A percentile compares a stretch with the other conserved stretches of the same genome.
Evolutionary conservation across 2,113 vertebrate genomes (phyloP).

Genomic region (Suricata suricatta): DNA sequence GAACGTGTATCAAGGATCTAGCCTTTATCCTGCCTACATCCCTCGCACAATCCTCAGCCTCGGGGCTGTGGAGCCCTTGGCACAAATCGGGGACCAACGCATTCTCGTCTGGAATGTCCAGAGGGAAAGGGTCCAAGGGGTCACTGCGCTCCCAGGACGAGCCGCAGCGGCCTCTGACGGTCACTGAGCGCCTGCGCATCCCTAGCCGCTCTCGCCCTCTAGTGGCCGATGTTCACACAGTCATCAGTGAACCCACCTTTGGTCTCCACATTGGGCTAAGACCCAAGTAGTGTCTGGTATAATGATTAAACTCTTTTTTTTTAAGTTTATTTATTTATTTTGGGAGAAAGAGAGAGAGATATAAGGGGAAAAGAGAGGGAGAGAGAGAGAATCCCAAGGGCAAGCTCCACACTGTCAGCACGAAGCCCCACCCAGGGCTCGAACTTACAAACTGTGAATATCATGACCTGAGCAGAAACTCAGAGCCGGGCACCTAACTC

Average conservation of each 20-base stretch:
- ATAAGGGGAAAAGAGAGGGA: too few species aligned
- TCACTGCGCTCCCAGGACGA: neutral
- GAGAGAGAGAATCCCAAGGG: too few species aligned
- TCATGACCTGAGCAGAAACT: too few species aligned
- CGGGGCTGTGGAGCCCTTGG: neutral
- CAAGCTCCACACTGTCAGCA: too few species aligned
- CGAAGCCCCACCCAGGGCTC: too few species aligned
- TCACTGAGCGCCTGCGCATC: neutral
- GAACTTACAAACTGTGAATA: too few species aligned
- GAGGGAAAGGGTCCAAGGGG: neutral
- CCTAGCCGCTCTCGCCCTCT: neutral
- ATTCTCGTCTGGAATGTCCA: constrained; percentile 54
- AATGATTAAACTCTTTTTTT: neutral
- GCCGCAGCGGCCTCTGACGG: constrained; percentile 3
- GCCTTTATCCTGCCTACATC: neutral
- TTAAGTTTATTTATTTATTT: too few species aligned
- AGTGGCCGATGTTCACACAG: neutral
- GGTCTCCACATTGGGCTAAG: neutral
- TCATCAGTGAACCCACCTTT: fast-evolving
- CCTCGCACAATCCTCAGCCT: neutral
- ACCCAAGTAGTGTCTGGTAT: neutral
- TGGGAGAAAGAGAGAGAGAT: too few species aligned
- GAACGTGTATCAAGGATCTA: neutral
- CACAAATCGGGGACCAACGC: neutral
- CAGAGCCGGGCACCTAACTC: too few species aligned